Conservation (phyloP, 2,888 invertebrate genomes). For the Odontomyia ornata region DNA sequence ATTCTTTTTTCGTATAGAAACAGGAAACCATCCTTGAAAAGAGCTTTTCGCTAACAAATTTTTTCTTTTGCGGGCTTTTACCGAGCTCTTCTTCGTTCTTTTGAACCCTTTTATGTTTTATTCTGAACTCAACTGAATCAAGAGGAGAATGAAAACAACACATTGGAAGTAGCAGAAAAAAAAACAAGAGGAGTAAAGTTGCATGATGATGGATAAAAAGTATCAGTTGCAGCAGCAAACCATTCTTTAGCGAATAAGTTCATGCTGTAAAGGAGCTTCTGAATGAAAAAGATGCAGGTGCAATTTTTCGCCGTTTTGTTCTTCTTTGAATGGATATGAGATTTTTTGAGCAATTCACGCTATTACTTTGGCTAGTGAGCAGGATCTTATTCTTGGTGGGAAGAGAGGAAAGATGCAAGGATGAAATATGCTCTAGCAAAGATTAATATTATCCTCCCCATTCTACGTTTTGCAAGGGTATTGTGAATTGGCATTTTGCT, state of each 20-base stretch:
- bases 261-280: neutral
- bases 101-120: neutral
- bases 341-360: conserved; percentile 9
- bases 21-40: conserved; percentile 25
- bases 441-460: too few species aligned
- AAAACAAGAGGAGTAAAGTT: neutral
- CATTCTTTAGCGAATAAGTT: neutral
- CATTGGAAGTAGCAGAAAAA: neutral
- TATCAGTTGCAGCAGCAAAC: conserved; percentile 3
- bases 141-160: neutral
- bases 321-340: conserved; percentile 8
- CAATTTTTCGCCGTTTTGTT: conserved; percentile 10
- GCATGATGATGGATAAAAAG: neutral
- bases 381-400: neutral
- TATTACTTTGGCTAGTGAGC: neutral
- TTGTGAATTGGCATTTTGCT: neutral
- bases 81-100: neutral
- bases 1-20: neutral
- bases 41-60: conserved; percentile 1
- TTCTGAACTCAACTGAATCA: neutral
- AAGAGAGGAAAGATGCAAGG: neutral
- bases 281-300: neutral
- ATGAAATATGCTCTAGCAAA: too few species aligned
- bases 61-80: neutral
- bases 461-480: too few species aligned